Evolutionary conservation across 1,140 invertebrate genomes (phyloP).

Genomic region (Pemphigus obesinymphae): DNA sequence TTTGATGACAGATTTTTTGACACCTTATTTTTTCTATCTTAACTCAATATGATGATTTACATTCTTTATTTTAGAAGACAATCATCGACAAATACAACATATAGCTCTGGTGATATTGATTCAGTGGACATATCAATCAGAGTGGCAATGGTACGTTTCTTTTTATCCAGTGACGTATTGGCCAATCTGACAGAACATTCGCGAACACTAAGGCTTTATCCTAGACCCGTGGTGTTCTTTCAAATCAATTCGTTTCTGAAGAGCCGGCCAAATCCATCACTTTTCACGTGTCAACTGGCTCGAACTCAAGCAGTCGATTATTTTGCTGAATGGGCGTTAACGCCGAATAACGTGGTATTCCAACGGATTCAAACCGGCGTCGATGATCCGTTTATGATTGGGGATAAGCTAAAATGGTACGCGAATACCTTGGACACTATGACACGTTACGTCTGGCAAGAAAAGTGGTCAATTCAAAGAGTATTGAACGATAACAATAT

Average conservation of each 20-base stretch:
- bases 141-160: constrained; percentile 98
- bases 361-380: constrained; percentile 94
- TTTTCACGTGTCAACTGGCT: constrained; percentile 58
- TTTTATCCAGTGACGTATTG: constrained; percentile 94
- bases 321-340: constrained; percentile 95
- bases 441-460: constrained; percentile 84
- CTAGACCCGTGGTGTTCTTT: constrained; percentile 95
- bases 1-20: too few relatives aligned
- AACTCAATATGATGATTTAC: too few relatives aligned
- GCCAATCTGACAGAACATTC: constrained; percentile 98
- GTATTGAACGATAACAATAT: background rate
- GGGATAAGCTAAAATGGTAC: constrained; percentile 96
- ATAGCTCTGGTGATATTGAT: constrained; percentile 72
- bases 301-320: constrained; percentile 86
- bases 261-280: constrained; percentile 79
- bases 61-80: constrained; percentile 13
- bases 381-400: constrained; percentile 88
- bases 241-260: constrained; percentile 97
- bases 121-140: constrained; percentile 97
- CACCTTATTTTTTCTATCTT: too few relatives aligned
- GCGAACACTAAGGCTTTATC: constrained; percentile 90
- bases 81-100: background rate
- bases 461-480: background rate
- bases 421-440: constrained; percentile 82
- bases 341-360: constrained; percentile 95